Percentiles rank a stretch among this genome's conserved stretches.
These are phyloP conservation scores for Anticlea derivata DNA, from an alignment of 2,888 invertebrate genomes.

Conservation along the genomic window DNA sequence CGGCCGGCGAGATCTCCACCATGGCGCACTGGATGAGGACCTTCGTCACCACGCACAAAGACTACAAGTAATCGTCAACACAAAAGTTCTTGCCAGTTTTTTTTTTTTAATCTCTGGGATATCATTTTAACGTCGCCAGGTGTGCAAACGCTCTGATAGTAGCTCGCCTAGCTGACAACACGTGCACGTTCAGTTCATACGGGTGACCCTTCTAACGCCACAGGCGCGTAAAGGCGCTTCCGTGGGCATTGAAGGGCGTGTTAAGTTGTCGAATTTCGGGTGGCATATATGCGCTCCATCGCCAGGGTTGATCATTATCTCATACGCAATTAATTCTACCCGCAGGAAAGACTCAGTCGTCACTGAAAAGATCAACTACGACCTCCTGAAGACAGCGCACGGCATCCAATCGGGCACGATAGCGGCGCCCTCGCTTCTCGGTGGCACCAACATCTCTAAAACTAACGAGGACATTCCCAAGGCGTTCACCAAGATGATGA, in stretches of 20 bases:
- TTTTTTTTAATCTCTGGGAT: too few relatives aligned
- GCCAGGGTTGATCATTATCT: too few relatives aligned
- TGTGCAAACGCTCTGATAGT: too few relatives aligned
- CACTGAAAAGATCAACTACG: conserved; percentile 94
- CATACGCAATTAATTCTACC: conserved; percentile 28
- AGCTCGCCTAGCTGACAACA: too few relatives aligned
- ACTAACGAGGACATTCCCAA: conserved; percentile 94
- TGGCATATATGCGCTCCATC: too few relatives aligned
- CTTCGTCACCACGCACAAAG: conserved; percentile 93
- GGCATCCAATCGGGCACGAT: conserved; percentile 88
- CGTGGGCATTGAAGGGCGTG: too few relatives aligned
- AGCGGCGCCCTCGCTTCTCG: conserved; percentile 90
- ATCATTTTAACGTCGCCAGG: too few relatives aligned
- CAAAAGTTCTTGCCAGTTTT: too few relatives aligned
- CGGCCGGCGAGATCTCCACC: conserved; percentile 95
- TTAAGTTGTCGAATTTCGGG: too few relatives aligned
- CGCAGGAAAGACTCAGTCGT: conserved; percentile 94
- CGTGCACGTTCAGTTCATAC: too few relatives aligned
- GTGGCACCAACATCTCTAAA: conserved; percentile 88
- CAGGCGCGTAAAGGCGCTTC: too few relatives aligned
- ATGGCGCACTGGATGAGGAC: conserved; percentile 97
- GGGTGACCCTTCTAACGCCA: too few relatives aligned
- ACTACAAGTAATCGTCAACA: conserved; percentile 90
- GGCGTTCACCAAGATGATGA: conserved; percentile 86
- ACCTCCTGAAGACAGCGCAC: conserved; percentile 90